Evolutionary conservation across 37 sponge, comb jelly and placozoan species (phyloP).

Genomic region (Agelas oroides): DNA sequence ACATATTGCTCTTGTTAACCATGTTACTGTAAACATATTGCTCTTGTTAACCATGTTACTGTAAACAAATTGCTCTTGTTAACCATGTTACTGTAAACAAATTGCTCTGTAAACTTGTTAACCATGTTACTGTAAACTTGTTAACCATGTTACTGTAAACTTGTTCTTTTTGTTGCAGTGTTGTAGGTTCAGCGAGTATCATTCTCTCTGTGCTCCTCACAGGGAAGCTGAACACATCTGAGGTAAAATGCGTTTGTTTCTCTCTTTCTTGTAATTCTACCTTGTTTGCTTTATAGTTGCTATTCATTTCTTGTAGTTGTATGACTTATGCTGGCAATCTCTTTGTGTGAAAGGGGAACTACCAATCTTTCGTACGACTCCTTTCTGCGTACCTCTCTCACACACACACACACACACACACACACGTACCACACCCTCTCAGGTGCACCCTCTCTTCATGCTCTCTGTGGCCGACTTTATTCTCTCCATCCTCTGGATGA

Average conservation of each 20-base stretch:
- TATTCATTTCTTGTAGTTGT: not conserved
- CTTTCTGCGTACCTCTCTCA: no score
- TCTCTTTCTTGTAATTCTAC: not conserved
- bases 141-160: no score
- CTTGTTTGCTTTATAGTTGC: not conserved
- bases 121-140: no score
- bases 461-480: slow-evolving; percentile 82
- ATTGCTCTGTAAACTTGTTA: no score
- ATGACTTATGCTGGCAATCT: slow-evolving; percentile 89
- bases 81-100: no score
- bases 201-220: slow-evolving; percentile 60
- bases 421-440: not conserved
- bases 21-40: no score
- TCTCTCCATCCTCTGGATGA: slow-evolving; percentile 67
- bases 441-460: slow-evolving; percentile 87
- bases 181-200: slow-evolving; percentile 67
- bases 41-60: no score
- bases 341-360: slow-evolving; percentile 96
- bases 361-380: slow-evolving; percentile 61
- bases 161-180: slow-evolving; percentile 40
- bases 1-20: no score
- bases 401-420: slow-evolving; percentile 2
- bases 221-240: slow-evolving; percentile 68
- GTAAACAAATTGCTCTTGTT: no score
- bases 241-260: slow-evolving; percentile 40